These are phyloP conservation scores for Chrosomus eos DNA, from an alignment of 2,797 vertebrate species.

Conservation along the genomic window DNA sequence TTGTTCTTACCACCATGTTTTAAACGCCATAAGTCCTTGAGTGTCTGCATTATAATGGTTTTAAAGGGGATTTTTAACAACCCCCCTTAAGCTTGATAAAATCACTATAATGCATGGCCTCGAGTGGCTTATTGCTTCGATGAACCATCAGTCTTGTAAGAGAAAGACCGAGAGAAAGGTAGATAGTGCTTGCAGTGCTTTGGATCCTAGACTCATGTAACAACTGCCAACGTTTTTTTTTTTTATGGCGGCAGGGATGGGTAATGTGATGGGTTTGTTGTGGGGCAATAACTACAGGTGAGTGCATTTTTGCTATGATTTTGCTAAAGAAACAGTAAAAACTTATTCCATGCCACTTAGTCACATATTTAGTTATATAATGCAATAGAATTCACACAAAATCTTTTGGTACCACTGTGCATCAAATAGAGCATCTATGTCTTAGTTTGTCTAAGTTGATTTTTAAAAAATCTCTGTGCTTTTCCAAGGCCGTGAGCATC, in stretches of 20 bases:
- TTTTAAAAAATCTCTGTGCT: background rate
- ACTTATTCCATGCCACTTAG: background rate
- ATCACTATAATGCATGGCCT: background rate
- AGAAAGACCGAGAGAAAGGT: background rate
- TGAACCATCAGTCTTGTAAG: background rate
- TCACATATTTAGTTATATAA: background rate
- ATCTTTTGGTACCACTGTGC: background rate
- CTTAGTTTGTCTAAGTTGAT: slow-evolving; percentile 25
- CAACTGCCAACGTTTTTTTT: background rate
- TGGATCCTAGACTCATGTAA: background rate
- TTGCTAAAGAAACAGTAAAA: background rate
- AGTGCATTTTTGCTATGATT: background rate
- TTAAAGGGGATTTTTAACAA: background rate
- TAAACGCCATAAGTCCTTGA: background rate
- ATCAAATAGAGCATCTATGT: background rate
- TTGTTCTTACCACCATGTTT: background rate
- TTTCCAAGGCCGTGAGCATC: slow-evolving; percentile 11
- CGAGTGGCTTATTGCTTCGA: background rate
- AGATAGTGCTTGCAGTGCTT: background rate
- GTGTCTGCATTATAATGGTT: background rate
- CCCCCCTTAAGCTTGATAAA: background rate
- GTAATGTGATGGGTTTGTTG: background rate
- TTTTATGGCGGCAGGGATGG: background rate
- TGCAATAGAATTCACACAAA: background rate
- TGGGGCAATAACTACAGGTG: background rate